Percentiles rank a stretch among this genome's conserved stretches.
phyloP scores from a whole-genome alignment of 2,888 invertebrate genomes.

The Brachycybe producta region DNA sequence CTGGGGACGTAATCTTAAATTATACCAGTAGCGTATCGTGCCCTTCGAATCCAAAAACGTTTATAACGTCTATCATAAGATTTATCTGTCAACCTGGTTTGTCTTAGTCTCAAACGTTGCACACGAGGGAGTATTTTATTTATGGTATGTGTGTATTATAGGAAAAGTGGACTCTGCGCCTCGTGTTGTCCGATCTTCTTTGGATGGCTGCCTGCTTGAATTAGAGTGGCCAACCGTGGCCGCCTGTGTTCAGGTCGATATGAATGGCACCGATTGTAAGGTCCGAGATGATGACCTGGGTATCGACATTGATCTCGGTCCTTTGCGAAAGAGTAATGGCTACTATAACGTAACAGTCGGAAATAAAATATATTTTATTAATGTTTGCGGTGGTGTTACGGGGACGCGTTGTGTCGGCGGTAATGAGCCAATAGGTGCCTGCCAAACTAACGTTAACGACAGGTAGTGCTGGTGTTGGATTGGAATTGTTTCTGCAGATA shows the following conservation, averaged over 20 bases:
- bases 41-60: background rate
- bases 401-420: constrained; percentile 24
- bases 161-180: constrained; percentile 5
- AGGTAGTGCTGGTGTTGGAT: constrained; percentile 6
- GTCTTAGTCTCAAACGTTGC: no score
- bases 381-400: constrained; percentile 28
- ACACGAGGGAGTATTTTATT: no score
- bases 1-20: background rate
- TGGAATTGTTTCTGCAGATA: background rate
- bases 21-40: constrained; percentile 11
- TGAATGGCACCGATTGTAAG: constrained; percentile 22
- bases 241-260: constrained; percentile 10
- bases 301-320: constrained; percentile 28
- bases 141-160: background rate
- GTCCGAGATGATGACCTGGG: constrained; percentile 24
- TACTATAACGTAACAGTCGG: constrained; percentile 24
- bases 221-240: constrained; percentile 17
- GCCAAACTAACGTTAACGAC: constrained; percentile 26
- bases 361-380: constrained; percentile 28
- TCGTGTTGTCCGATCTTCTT: constrained; percentile 6
- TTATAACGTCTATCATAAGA: constrained; percentile 2
- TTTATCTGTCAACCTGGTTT: constrained; percentile 13
- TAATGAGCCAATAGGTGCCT: constrained; percentile 26
- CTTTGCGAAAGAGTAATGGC: constrained; percentile 23
- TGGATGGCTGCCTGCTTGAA: constrained; percentile 13